Conservation (phyloP, 2,888 invertebrate species). For the Eupeodes luniger region DNA sequence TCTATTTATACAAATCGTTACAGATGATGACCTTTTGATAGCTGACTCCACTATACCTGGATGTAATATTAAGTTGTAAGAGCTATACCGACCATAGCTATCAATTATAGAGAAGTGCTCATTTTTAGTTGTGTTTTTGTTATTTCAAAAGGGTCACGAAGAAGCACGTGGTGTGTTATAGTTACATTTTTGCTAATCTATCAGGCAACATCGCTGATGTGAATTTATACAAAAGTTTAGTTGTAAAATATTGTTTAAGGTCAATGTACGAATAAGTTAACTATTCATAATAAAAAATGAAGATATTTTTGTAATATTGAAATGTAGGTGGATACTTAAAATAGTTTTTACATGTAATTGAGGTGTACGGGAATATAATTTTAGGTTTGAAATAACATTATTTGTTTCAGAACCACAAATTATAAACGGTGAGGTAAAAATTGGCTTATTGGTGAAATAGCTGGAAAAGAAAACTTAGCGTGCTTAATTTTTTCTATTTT, state of each 20-base stretch:
- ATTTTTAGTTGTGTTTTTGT: background rate
- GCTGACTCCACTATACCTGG: background rate
- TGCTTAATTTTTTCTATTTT: no score
- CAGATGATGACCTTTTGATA: slow-evolving; percentile 37
- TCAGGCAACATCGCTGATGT: background rate
- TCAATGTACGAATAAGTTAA: background rate
- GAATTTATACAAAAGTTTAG: no score
- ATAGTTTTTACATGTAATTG: no score
- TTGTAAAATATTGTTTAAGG: background rate
- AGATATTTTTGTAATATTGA: no score
- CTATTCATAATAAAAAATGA: background rate
- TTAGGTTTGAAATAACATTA: no score
- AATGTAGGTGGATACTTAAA: no score
- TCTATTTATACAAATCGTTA: slow-evolving; percentile 7
- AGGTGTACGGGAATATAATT: no score
- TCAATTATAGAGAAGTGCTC: slow-evolving; percentile 11
- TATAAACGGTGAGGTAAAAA: no score
- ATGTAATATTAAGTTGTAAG: background rate
- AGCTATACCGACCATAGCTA: slow-evolving; percentile 1
- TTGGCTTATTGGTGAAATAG: no score
- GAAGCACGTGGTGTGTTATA: background rate
- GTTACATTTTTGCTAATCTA: background rate
- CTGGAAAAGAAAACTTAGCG: no score
- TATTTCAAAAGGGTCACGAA: background rate
- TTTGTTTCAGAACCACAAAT: no score